Base-by-base conservation (phyloP, 2,797 vertebrate genomes). In the Gallinago solitaria region DNA sequence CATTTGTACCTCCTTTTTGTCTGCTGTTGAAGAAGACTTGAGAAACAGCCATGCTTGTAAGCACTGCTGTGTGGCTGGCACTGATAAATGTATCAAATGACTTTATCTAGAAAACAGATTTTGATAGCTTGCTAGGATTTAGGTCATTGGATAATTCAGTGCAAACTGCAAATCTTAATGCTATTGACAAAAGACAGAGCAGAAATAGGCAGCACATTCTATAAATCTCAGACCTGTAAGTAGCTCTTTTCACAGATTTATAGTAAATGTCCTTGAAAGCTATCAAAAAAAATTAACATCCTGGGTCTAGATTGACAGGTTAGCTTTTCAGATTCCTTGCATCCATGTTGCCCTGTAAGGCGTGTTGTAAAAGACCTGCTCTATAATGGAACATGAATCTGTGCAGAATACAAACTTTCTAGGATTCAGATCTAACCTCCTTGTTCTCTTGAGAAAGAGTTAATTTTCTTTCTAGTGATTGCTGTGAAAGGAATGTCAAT, bases 61-160 rank as follows among this genome's bases (percentile, higher is more conserved):
- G 95, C 77, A 32, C 14, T 16, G 82, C 87, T 16, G 69, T 69
- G n/a, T 97, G 96, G 70, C 80, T 39, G 81, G 93, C 68, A 33
- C 97, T 95, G 97, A 97, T 97, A 97, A 98, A 97, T 94, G 90
- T 82, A 95, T 97, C 96, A 83, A 82, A 65, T 2, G 68, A 80
- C 97, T 97, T 97, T 97, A 97, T 97, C 98, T 97, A 75, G 15
- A 89, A 94, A 91, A 65, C 95, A 97, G 97, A 97, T 98, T 98
- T 96, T 93, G 97, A 96, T 97, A 96, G 95, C 96, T 95, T 18
- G 57, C 87, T 67, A 71, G 95, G 97, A 98, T 98, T 97, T 97
- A 95, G 97, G 98, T 98, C 98, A 96, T 94, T 93, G 96, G 97
- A 97, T 97, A 97, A 97, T 97, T 97, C 96, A 74, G 30, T 89